Evolutionary conservation across 1,140 invertebrate species (phyloP), one percentile per base, ranked within the genome.

Genomic region (Sycobia sp.): DNA sequence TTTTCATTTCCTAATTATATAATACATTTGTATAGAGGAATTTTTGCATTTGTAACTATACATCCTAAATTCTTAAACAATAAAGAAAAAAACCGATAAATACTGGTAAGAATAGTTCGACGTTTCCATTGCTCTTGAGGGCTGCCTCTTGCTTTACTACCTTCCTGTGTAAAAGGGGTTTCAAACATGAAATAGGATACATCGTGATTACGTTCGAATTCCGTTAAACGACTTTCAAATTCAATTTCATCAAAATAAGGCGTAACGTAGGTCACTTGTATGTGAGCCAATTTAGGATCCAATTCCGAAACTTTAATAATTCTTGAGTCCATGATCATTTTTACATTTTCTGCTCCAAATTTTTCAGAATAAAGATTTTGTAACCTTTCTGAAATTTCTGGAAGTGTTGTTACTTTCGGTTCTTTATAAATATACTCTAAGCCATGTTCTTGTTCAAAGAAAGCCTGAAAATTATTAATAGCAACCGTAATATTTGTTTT

Each of bases 371-470:
- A 96, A 53, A 91, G 86, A 63, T 84, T 87, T 38, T 86, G 83
- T 10, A 92, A 81, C 53, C 94, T 85, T 72, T 97, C 94, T 3
- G 94, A 96, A 62, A 97, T 93, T 82, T 98, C 96, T 61, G 94
- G 90, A 5, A 98, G 82, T 1, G 92, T 91, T 3, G 96, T 98
- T 3, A 98, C 85, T 80, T 97, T 96, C 0, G 95, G 95, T 76
- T 98, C 95, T 77, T 97, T 97, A 73, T 98, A 98, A 65, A 98
- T 89, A 73, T 93, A 98, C 73, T 97, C 94, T 22, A 93, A 86
- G 2, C 91, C 91, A 75, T 91, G 90, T 69, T 97, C 95, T 67
- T 95, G 92, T 72, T 96, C 95, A 78, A 97, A 97, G 75, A 91
- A 92, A 7, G 88, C 86, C 85, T 93, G 27, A 76, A 74, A 83